These are phyloP conservation scores for Rhynchopsitta pachyrhyncha DNA, from an alignment of 2,113 vertebrate species.

Conservation along the genomic window DNA sequence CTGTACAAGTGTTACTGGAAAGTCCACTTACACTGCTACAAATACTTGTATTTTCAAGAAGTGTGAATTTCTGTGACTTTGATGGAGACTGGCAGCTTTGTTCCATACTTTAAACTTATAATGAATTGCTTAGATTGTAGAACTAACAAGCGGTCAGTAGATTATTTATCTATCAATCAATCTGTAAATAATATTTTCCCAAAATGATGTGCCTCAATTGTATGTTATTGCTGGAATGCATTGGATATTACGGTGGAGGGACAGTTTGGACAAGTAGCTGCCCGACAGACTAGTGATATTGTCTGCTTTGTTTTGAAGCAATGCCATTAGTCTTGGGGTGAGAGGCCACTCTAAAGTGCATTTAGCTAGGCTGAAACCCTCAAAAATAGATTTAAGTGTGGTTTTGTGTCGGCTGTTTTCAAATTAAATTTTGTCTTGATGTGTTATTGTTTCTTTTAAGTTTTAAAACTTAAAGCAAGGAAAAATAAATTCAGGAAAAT, in stretches of 20 bases:
- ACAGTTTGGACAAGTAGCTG: not conserved
- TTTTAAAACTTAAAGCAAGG: constrained; percentile 40
- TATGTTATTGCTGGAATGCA: not conserved
- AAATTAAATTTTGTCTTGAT: constrained; percentile 31
- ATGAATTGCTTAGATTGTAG: not conserved
- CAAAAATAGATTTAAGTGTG: not conserved
- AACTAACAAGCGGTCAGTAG: not conserved
- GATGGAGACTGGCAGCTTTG: not conserved
- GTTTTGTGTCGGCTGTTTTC: not conserved
- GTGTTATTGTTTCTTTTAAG: constrained; percentile 41
- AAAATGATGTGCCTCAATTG: not conserved
- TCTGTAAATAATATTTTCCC: not conserved
- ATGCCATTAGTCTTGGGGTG: not conserved
- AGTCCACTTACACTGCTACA: not conserved
- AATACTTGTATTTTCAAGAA: not conserved
- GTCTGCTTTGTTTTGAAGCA: not conserved
- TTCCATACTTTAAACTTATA: not conserved
- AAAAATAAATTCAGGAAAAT: constrained; percentile 59
- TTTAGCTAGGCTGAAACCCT: not conserved
- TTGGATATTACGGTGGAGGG: accelerated
- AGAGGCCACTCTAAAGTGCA: not conserved
- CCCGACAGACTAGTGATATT: not conserved
- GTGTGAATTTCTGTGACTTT: not conserved
- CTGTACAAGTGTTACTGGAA: not conserved
- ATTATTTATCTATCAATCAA: not conserved